phyloP scores from a whole-genome alignment of 2,797 vertebrate genomes.

The Macropodus opercularis region DNA sequence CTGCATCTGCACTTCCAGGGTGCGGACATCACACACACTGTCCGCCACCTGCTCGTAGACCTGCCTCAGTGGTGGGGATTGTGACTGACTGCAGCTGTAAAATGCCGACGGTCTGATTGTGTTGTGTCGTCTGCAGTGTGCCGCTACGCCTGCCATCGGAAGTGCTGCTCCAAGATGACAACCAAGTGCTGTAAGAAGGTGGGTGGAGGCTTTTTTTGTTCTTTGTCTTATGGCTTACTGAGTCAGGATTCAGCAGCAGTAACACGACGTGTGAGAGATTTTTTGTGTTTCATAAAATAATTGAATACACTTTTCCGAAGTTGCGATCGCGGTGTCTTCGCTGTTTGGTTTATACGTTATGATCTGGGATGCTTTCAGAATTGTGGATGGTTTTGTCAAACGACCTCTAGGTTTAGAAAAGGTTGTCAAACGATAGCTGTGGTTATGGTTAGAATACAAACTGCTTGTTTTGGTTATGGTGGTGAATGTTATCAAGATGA shows the following conservation, averaged over 20 bases:
- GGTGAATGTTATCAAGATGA: too few species aligned
- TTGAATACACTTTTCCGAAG: too few species aligned
- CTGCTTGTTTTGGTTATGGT: too few species aligned
- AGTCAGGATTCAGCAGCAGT: not conserved
- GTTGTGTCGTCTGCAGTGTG: conserved; percentile 83
- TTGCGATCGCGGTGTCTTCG: too few species aligned
- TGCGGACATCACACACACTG: not conserved
- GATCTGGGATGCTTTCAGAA: too few species aligned
- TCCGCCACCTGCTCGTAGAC: not conserved
- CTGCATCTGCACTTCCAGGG: conserved; percentile 27
- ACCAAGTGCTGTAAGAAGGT: conserved; percentile 96
- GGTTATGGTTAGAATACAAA: too few species aligned
- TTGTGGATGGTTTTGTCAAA: too few species aligned
- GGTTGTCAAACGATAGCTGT: too few species aligned
- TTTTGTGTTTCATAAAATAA: too few species aligned
- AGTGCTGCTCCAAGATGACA: conserved; percentile 92
- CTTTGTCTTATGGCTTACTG: not conserved
- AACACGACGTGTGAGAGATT: too few species aligned
- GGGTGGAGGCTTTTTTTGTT: conserved; percentile 23
- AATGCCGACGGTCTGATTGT: conserved; percentile 30
- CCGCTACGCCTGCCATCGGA: conserved; percentile 96
- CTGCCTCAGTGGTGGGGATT: not conserved
- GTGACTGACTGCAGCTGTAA: conserved; percentile 10
- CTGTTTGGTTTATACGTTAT: too few species aligned
- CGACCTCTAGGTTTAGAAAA: too few species aligned